Percentiles rank a stretch among this genome's conserved stretches.
phyloP scores from a whole-genome alignment of 2,888 invertebrate genomes.

The Acholoe squamosa region DNA sequence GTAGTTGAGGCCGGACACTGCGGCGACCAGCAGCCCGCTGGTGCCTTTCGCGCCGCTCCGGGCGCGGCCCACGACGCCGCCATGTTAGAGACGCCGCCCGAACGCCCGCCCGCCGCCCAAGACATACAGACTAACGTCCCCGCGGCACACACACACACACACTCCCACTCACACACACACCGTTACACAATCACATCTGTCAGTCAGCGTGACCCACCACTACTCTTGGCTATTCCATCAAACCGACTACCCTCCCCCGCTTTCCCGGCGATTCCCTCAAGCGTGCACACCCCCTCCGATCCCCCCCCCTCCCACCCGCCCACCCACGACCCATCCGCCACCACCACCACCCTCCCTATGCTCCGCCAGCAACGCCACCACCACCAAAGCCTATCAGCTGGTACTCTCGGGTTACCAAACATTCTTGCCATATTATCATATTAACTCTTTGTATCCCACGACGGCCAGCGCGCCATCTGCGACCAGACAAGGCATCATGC shows the following conservation, averaged over 20 bases:
- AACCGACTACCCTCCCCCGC: slow-evolving; percentile 5
- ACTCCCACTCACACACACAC: slow-evolving; percentile 45
- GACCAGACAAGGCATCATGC: slow-evolving; percentile 60
- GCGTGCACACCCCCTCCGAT: slow-evolving; percentile 17
- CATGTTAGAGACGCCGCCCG: slow-evolving; percentile 35
- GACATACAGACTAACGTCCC: slow-evolving; percentile 35
- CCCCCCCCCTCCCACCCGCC: neutral
- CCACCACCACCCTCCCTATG: neutral
- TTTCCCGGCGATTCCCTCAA: slow-evolving; percentile 40
- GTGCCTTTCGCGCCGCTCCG: neutral
- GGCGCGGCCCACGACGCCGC: slow-evolving; percentile 16
- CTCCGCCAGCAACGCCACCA: neutral
- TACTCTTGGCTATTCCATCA: slow-evolving; percentile 61
- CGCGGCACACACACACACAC: slow-evolving; percentile 18
- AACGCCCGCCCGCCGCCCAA: slow-evolving; percentile 36
- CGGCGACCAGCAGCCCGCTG: neutral
- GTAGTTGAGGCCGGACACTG: slow-evolving; percentile 17
- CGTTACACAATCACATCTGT: slow-evolving; percentile 57
- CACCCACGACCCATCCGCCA: neutral
- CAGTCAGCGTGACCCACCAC: slow-evolving; percentile 52
- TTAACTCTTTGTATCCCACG: slow-evolving; percentile 55
- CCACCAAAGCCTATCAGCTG: slow-evolving; percentile 58
- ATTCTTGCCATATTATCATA: slow-evolving; percentile 63
- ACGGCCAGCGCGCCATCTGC: slow-evolving; percentile 24
- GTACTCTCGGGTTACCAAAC: slow-evolving; percentile 59